Evolutionary conservation across 2,888 invertebrate species (phyloP).

Genomic region (Spisula subtruncata): DNA sequence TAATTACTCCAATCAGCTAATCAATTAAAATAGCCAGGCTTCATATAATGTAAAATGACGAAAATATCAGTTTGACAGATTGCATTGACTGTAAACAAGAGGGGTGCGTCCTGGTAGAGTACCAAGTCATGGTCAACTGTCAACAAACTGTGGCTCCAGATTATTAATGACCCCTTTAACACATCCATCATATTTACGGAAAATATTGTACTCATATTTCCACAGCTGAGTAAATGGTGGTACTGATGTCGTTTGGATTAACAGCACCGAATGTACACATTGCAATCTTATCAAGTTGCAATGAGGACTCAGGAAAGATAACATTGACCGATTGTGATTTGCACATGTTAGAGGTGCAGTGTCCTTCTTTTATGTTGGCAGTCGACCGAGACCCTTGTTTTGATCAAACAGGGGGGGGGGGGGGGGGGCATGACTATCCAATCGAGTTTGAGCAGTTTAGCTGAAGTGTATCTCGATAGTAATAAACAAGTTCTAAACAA

Average conservation of each 20-base stretch:
- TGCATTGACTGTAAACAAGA: slow-evolving; percentile 25
- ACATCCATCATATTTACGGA: slow-evolving; percentile 54
- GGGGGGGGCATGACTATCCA: too few relatives aligned
- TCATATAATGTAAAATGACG: background rate
- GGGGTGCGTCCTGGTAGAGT: slow-evolving; percentile 10
- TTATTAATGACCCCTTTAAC: slow-evolving; percentile 46
- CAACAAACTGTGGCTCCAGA: slow-evolving; percentile 41
- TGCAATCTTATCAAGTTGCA: background rate
- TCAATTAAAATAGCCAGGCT: background rate
- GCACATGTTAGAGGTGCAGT: background rate
- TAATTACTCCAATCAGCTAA: background rate
- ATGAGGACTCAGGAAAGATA: background rate
- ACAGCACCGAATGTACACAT: background rate
- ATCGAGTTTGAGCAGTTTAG: too few relatives aligned
- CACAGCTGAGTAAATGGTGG: slow-evolving; percentile 9
- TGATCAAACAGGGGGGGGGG: too few relatives aligned
- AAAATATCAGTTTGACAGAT: slow-evolving; percentile 15
- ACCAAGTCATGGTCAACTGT: slow-evolving; percentile 46
- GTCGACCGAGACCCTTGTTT: too few relatives aligned
- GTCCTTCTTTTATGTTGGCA: background rate
- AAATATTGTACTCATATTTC: background rate
- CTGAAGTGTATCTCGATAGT: too few relatives aligned
- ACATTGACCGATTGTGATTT: background rate
- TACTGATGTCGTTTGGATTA: background rate
- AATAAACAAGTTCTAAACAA: too few relatives aligned